These are phyloP conservation scores for Schizothorax lantsangensis DNA, from an alignment of 2,797 vertebrate genomes.

Conservation along the genomic window DNA sequence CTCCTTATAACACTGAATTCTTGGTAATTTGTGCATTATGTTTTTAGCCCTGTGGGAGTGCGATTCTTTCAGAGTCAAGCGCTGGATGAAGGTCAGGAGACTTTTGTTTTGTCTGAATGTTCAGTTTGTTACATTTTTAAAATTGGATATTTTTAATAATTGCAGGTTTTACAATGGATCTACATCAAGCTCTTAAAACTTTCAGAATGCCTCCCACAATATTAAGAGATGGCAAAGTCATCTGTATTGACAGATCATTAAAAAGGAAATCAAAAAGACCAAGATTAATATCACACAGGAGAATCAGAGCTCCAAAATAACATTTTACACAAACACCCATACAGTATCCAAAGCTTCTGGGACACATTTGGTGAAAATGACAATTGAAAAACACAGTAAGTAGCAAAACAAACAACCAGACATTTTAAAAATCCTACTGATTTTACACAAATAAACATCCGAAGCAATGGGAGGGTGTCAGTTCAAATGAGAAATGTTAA, in stretches of 20 bases:
- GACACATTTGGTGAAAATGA: constrained; percentile 28
- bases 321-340: background rate
- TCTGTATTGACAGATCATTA: background rate
- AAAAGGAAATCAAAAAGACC: background rate
- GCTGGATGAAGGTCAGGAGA: background rate
- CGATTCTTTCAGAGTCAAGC: background rate
- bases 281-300: background rate
- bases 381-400: background rate
- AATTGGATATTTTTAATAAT: background rate
- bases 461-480: background rate
- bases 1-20: constrained; percentile 11
- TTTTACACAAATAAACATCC: background rate
- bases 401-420: background rate
- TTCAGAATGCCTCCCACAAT: background rate
- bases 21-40: background rate
- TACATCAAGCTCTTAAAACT: background rate
- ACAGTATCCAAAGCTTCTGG: constrained; percentile 6
- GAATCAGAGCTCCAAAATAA: background rate
- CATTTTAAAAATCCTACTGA: background rate
- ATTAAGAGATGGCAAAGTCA: background rate
- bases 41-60: background rate
- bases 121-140: background rate
- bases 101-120: background rate
- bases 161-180: background rate
- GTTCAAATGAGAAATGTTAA: background rate